Base-by-base conservation (phyloP, 1,140 invertebrate genomes). In the Trichomalopsis sarcophagae region DNA sequence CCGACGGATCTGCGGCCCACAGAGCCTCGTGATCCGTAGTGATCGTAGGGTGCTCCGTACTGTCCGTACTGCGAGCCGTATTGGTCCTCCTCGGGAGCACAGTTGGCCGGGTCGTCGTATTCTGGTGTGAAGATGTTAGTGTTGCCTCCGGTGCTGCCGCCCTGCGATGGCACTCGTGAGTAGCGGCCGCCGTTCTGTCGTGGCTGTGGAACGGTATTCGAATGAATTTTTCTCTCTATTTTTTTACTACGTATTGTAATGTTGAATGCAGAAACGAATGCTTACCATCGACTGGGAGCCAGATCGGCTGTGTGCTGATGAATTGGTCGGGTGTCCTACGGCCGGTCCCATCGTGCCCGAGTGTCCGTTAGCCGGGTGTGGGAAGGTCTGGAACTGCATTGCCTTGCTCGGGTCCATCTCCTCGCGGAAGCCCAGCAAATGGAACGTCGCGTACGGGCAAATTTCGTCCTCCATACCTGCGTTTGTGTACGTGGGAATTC, bases 381-480 rank as follows among this genome's bases (percentile, higher is more conserved):
- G 97, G 95, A 98, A 97, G 44, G 97, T 98, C 93, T 98, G 96
- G 94, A 97, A 97, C 88, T 97, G 96, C 94, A 96, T 95, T 36
- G 96, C 96, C 93, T 97, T 97, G 91, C 95, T 96, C 23, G 97
- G 97, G 91, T 98, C 97, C 97, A 98, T 98, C 95, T 98, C 97
- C 92, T 98, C 97, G 87, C 97, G 96, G 96, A 98, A 98, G 88
- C 97, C 97, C 76, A 98, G 95, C 87, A 98, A 94, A 91, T 98
- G 97, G 96, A 98, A 98, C 21, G 97, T 98, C 3, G 97, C 97
- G 93, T 98, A 98, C 17, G 97, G 97, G 93, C 97, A 98, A 91
- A 98, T 98, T 92, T 98, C 97, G 93, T 98, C 97, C 92, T 98
- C 97, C 95, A 97, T 97, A 92, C 97, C 97, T 97, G 94, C 85